phyloP scores from a whole-genome alignment of 2,113 vertebrate genomes.

The Megalops atlanticus region DNA sequence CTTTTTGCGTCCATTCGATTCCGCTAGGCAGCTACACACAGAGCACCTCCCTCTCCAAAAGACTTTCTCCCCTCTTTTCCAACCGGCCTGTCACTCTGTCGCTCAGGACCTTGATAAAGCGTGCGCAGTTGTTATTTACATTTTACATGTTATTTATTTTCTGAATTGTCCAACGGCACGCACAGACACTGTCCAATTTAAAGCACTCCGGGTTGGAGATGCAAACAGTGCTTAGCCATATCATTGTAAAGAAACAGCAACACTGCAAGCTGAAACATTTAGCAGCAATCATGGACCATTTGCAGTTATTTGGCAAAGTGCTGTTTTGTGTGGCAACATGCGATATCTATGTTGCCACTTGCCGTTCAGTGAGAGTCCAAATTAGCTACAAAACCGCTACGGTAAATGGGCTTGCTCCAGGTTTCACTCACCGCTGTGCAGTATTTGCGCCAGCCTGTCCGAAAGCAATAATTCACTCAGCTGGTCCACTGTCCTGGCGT shows the following conservation, averaged over 20 bases:
- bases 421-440: conserved; percentile 30
- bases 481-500: conserved; percentile 10
- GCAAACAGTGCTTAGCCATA: background rate
- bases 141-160: too few relatives aligned
- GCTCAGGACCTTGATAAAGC: background rate
- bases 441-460: conserved; percentile 31
- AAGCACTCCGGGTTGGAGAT: background rate
- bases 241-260: background rate
- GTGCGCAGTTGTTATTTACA: conserved; percentile 1
- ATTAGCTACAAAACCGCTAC: background rate
- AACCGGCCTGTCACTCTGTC: background rate
- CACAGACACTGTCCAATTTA: background rate
- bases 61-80: background rate
- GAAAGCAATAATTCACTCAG: background rate
- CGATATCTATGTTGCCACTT: too few relatives aligned
- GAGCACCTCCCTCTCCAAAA: too few relatives aligned
- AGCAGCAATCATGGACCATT: conserved; percentile 5
- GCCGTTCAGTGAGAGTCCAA: background rate
- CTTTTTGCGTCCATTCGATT: background rate
- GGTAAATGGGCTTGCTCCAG: background rate
- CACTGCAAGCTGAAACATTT: background rate
- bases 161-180: background rate
- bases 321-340: background rate
- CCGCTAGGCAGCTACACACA: background rate
- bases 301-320: background rate